Base-by-base conservation (phyloP, 2,113 vertebrate genomes). In the Opisthocomus hoazin region DNA sequence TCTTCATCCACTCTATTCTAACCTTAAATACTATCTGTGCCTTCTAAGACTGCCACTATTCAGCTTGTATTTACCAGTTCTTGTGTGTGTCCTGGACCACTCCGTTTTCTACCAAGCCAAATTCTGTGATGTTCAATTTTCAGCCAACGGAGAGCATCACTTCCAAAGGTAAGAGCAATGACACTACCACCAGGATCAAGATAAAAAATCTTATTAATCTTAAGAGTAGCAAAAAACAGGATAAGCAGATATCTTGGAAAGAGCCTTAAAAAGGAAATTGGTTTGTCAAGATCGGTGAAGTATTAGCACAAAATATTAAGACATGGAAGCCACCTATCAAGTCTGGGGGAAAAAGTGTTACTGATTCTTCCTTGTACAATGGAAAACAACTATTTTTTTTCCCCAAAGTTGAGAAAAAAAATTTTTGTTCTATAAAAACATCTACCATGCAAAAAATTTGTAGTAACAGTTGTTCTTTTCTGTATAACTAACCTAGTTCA, bases 361-460 rank as follows among this genome's bases (percentile, higher is more conserved):
- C 24, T n/a, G 34, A 56, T 68, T 61, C n/a, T 61, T 17, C 19
- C 27, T 34, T 17, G 8, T n/a, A 24, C 4, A 60, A 24, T 12
- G 4, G 12, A 64, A 73, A 56, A 11, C 5, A 57, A 19, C 8
- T 50, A 15, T 15, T 27, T 19, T 2, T 5, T 2, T 2, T 2
- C 7, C 6, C 11, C 15, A 6, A 80, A 34, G 3, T 19, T 78
- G 21, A 70, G 22, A 70, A 69, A 75, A 34, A 7, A 5, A 9
- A 4, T 66, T 77, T 36, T 13, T 48, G 15, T 51, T 39, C 34
- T 32, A 20, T 36, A 53, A 94, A 89, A 90, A 56, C 5, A 24
- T 50, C 73, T 19, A 45, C 18, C 9, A 39, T 34, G 2, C 13
- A 14, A 68, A 82, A 83, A 89, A 48, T 2, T 2, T 34, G 51